Percentiles rank a stretch among this genome's conserved stretches.
These are phyloP conservation scores for Leptothorax acervorum DNA, from an alignment of 2,888 invertebrate genomes.

Conservation along the genomic window DNA sequence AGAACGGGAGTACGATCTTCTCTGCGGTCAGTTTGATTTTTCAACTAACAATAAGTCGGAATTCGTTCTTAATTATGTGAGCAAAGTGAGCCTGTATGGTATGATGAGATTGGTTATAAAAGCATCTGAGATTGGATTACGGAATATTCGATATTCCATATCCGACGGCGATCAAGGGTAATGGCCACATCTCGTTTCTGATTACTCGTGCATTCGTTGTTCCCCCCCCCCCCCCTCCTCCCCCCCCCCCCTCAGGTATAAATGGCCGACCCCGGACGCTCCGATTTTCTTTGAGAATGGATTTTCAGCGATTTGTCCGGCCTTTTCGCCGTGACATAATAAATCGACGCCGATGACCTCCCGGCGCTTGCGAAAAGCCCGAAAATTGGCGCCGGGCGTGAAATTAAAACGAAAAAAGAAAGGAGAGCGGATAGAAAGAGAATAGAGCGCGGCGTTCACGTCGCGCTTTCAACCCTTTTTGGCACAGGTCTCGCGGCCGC, in stretches of 20 bases:
- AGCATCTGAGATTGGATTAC: neutral
- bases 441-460: conserved; percentile 47
- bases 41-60: neutral
- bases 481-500: conserved; percentile 50
- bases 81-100: too few relatives aligned
- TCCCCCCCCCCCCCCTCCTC: neutral
- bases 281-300: conserved; percentile 49
- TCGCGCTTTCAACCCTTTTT: conserved; percentile 57
- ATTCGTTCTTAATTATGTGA: neutral
- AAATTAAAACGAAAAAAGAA: conserved; percentile 59
- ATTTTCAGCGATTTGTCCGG: conserved; percentile 53
- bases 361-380: conserved; percentile 44
- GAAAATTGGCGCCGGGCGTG: conserved; percentile 52
- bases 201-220: conserved; percentile 25
- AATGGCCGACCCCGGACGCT: conserved; percentile 10
- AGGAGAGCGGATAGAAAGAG: conserved; percentile 38
- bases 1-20: conserved; percentile 20
- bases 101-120: neutral
- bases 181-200: neutral
- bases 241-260: neutral
- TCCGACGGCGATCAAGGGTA: neutral
- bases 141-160: conserved; percentile 7
- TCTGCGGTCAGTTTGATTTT: conserved; percentile 3
- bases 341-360: conserved; percentile 53
- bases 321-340: conserved; percentile 44